Percentiles rank a stretch among this genome's conserved stretches.
phyloP scores from a whole-genome alignment of 1,140 invertebrate species.

The Periplaneta americana region DNA sequence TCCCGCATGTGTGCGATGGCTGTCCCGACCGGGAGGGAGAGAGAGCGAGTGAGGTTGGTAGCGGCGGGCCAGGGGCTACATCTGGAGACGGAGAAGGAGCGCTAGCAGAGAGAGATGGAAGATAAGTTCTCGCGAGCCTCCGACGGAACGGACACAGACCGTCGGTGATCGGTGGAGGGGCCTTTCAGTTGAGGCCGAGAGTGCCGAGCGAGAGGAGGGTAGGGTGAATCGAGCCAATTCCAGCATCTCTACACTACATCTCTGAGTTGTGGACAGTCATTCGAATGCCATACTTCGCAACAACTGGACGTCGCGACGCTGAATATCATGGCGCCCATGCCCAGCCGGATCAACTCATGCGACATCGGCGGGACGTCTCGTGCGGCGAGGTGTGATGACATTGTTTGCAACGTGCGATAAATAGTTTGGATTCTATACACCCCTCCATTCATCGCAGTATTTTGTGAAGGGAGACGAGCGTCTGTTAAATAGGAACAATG shows the following conservation, averaged over 20 bases:
- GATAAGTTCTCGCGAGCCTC: background rate
- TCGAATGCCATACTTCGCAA: background rate
- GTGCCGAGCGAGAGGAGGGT: background rate
- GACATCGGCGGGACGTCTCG: background rate
- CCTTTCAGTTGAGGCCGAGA: background rate
- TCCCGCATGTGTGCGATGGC: background rate
- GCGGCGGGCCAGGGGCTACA: background rate
- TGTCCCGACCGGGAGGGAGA: background rate
- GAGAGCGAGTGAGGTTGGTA: background rate
- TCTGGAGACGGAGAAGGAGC: background rate
- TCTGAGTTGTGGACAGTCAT: background rate
- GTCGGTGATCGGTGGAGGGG: background rate
- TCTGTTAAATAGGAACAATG: background rate
- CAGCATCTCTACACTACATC: background rate
- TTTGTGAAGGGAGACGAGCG: background rate
- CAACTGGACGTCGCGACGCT: background rate
- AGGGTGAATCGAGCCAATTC: background rate
- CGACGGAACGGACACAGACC: background rate
- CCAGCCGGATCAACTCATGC: background rate
- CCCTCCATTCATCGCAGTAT: background rate
- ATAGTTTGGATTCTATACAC: background rate
- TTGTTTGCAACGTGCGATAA: background rate
- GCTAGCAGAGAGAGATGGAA: background rate
- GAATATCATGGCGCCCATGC: background rate
- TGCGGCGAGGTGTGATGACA: background rate